Percentiles rank a stretch among this genome's conserved stretches.
Conservation (phyloP, 2,888 invertebrate species). For the Volucella inflata region DNA sequence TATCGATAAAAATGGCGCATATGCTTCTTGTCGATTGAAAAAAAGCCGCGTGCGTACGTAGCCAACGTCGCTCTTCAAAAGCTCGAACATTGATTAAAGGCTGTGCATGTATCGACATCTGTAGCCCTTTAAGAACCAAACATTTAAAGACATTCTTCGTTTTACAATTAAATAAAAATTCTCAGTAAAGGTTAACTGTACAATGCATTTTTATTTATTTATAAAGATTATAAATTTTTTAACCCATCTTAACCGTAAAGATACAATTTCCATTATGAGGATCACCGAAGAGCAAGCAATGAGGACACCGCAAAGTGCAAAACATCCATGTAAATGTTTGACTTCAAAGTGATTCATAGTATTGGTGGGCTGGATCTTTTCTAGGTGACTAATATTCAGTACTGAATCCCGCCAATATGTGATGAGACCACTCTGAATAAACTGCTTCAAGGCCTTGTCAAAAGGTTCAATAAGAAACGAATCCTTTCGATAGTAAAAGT, state of each 20-base stretch:
- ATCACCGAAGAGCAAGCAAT: constrained; percentile 16
- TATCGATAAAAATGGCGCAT: no score
- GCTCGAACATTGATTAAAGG: no score
- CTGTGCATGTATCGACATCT: no score
- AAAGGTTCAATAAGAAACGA: constrained; percentile 51
- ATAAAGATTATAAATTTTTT: constrained; percentile 6
- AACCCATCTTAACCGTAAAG: background rate
- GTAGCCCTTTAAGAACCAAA: no score
- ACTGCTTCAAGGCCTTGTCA: constrained; percentile 9
- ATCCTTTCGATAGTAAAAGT: constrained; percentile 49
- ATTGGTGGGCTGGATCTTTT: constrained; percentile 1
- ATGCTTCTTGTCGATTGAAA: no score
- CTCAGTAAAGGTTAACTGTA: no score
- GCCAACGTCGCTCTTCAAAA: no score
- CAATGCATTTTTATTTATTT: background rate
- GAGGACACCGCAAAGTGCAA: constrained; percentile 46
- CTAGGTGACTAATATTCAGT: constrained; percentile 27
- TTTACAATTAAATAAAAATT: no score
- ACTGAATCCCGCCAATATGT: constrained; percentile 32
- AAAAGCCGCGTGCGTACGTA: no score
- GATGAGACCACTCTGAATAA: constrained; percentile 42
- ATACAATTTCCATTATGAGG: constrained; percentile 45
- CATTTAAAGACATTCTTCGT: no score
- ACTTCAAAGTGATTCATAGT: constrained; percentile 45
- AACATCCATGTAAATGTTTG: constrained; percentile 45